Conservation (phyloP, 2,888 invertebrate genomes). For the Hofmannophila pseudospretella region DNA sequence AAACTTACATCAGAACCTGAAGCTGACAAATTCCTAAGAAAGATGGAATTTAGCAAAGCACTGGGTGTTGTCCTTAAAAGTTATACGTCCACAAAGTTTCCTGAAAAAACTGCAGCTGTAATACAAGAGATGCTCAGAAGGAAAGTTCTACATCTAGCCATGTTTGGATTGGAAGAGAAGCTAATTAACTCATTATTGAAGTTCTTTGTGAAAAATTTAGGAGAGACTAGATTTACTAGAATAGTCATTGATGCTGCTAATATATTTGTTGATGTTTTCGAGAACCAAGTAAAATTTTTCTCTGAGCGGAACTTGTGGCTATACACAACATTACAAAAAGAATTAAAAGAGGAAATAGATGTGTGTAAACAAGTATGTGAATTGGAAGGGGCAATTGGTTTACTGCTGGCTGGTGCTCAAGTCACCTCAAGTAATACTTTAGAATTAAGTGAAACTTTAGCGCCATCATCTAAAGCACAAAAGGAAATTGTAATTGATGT, state of each 20-base stretch:
- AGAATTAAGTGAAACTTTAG: conserved; percentile 45
- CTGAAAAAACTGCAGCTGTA: conserved; percentile 87
- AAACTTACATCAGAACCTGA: conserved; percentile 61
- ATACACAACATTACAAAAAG: conserved; percentile 78
- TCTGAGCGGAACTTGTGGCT: conserved; percentile 79
- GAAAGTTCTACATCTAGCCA: conserved; percentile 85
- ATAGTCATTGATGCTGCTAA: conserved; percentile 86
- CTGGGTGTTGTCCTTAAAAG: conserved; percentile 82
- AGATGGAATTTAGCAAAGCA: conserved; percentile 90
- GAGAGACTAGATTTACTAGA: conserved; percentile 85
- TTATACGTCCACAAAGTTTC: conserved; percentile 79
- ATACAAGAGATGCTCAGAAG: conserved; percentile 93
- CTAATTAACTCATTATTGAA: conserved; percentile 82
- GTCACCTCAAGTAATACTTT: conserved; percentile 50
- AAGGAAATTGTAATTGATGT: conserved; percentile 79
- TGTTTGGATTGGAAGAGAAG: conserved; percentile 84
- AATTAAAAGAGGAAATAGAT: conserved; percentile 82
- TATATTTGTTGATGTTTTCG: conserved; percentile 86
- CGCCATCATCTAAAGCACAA: conserved; percentile 67
- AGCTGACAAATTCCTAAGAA: conserved; percentile 85
- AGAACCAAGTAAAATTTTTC: conserved; percentile 79
- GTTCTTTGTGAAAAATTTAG: conserved; percentile 86
- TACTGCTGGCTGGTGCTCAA: conserved; percentile 80
- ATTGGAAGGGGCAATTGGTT: conserved; percentile 83
- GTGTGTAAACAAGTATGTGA: conserved; percentile 80